Base-by-base conservation (phyloP, 2,113 vertebrate genomes). In the Leptobrachium ailaonicum region DNA sequence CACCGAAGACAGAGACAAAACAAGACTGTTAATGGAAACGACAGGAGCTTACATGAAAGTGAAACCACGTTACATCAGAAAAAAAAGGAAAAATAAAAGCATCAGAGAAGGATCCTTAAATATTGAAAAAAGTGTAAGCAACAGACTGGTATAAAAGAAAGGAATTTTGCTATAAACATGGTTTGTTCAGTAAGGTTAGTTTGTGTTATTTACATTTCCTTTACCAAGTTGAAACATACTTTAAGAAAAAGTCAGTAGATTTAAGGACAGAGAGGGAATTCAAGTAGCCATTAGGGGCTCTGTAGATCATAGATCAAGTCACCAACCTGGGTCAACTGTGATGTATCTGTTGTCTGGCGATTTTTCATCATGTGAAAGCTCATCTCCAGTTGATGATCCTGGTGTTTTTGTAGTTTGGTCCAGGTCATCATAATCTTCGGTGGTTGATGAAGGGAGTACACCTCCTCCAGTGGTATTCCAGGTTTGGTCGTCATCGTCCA, bases 291-390 rank as follows among this genome's bases (percentile, higher is more conserved):
- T 58, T 64, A 56, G 63, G 12, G 42, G 6, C 50, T 73, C 66
- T 44, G 41, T 53, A 66, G 3, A 80, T 1, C 13, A 44, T 70
- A 75, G 79, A 81, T 68, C 79, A 75, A 81, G 71, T 56, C 70
- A 87, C 95, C 94, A 83, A 98, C 97, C 95, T 87, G 93, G 94
- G 68, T 96, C 90, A 76, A 95, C 90, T 60, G 93, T 95, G 91
- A 96, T 94, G 69, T 94, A 94, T 86, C 86, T 90, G 83, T 90
- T 90, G 45, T 93, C 93, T 40, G 84, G 85, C 14, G 83, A 85
- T 60, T 83, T 79, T 62, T 85, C 89, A 82, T 92, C 90, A 1
- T 85, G 85, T 83, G 89, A 86, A 4, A 86, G 83, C 82, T 87
- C 84, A 11, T 87, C 86, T 76, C 77, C 85, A 1, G 89, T 87